phyloP scores from a whole-genome alignment of 2,888 invertebrate species.

The Metacarcinus magister region DNA sequence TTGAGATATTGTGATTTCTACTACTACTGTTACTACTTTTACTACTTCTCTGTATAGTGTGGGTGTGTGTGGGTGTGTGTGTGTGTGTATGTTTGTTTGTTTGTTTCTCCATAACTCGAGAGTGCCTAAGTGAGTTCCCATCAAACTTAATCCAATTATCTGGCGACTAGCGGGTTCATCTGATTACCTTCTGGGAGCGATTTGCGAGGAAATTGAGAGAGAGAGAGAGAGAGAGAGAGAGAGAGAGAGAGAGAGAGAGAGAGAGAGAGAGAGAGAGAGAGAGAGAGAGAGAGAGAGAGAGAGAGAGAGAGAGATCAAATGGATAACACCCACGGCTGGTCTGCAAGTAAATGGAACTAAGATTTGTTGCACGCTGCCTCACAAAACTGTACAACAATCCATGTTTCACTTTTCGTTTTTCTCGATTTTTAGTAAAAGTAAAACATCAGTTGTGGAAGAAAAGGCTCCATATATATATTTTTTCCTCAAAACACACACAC shows the following conservation, averaged over 20 bases:
- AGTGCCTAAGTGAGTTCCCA: not conserved
- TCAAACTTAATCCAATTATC: constrained; percentile 32
- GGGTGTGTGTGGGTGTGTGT: not conserved
- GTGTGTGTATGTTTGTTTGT: not conserved
- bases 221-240: constrained; percentile 47
- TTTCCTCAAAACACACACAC: not conserved
- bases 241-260: not conserved
- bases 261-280: not conserved
- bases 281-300: not conserved
- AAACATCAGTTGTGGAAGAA: not conserved
- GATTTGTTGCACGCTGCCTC: not conserved
- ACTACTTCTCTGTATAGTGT: not conserved
- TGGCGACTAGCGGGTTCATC: not conserved
- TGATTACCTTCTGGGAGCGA: not conserved
- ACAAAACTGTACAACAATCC: not conserved
- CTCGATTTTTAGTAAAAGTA: not conserved
- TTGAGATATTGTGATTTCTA: too few relatives aligned
- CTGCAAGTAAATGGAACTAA: not conserved
- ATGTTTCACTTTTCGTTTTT: not conserved
- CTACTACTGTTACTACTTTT: too few relatives aligned
- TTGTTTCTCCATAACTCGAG: not conserved
- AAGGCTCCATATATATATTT: not conserved
- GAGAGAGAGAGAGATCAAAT: not conserved
- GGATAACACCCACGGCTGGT: not conserved
- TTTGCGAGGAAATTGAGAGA: constrained; percentile 12